These are phyloP conservation scores for Thamnophis sirtalis DNA, from an alignment of 2,113 vertebrate genomes.

Conservation along the genomic window DNA sequence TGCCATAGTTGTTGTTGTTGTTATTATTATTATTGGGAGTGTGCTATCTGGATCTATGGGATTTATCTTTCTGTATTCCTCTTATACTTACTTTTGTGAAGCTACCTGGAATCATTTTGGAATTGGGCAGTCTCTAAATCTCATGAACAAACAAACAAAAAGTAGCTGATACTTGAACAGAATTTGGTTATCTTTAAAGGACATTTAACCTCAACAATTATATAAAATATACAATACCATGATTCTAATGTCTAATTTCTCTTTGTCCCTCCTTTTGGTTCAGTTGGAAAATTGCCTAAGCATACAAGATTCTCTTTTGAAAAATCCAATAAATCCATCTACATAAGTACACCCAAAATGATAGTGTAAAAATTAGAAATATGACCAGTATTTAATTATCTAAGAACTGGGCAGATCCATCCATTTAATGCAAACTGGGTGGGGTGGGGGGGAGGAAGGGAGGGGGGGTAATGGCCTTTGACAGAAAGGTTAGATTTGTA, in stretches of 20 bases:
- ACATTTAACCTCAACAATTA: background rate
- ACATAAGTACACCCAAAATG: background rate
- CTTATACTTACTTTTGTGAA: background rate
- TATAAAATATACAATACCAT: background rate
- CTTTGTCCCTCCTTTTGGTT: background rate
- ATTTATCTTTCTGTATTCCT: background rate
- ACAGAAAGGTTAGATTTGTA: conserved; percentile 7
- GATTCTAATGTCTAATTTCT: background rate
- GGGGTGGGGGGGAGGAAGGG: background rate
- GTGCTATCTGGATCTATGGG: background rate
- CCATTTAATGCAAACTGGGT: conserved; percentile 21
- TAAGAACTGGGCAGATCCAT: conserved; percentile 16
- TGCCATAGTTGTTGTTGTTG: too few relatives aligned
- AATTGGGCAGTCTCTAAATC: background rate
- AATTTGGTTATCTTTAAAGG: background rate
- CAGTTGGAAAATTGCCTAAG: conserved; percentile 3
- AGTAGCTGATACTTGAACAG: background rate
- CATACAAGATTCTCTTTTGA: background rate
- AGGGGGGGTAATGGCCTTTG: background rate
- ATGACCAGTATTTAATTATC: conserved; percentile 16
- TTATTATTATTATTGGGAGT: background rate
- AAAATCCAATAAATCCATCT: conserved; percentile 33
- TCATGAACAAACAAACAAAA: background rate
- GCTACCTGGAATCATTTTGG: background rate
- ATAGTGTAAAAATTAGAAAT: conserved; percentile 9